These are phyloP conservation scores for Timema cristinae DNA, from an alignment of 2,888 invertebrate genomes.

Conservation along the genomic window DNA sequence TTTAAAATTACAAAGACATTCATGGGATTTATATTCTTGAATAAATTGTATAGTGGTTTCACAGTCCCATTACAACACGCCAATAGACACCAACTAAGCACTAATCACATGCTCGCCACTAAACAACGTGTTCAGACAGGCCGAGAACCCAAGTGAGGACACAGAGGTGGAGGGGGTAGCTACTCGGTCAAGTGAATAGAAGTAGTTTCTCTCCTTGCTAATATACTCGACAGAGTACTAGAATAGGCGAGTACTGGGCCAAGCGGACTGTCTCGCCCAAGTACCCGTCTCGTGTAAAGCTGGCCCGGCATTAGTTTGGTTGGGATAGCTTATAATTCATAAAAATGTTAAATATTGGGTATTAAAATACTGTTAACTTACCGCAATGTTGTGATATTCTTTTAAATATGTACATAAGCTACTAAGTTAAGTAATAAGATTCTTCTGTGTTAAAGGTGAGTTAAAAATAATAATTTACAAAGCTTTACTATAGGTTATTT, in stretches of 20 bases:
- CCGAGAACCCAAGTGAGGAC: not conserved
- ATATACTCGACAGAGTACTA: not conserved
- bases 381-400: no score
- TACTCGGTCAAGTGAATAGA: no score
- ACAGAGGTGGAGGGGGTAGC: not conserved
- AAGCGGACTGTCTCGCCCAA: not conserved
- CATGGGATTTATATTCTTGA: conserved; percentile 5
- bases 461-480: no score
- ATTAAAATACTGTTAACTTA: no score
- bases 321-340: no score
- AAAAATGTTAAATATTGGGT: no score
- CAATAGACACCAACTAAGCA: not conserved
- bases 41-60: not conserved
- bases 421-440: no score
- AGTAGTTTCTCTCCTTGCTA: no score
- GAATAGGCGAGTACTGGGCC: not conserved
- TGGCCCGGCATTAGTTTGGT: no score
- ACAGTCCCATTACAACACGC: not conserved
- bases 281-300: not conserved
- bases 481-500: no score
- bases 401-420: no score
- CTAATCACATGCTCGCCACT: not conserved
- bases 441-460: no score
- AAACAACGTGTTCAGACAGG: not conserved
- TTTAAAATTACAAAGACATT: not conserved